Percentiles rank a stretch among this genome's conserved stretches.
phyloP scores from a whole-genome alignment of 2,797 vertebrate genomes.

The Pangasius sanitwongsei region DNA sequence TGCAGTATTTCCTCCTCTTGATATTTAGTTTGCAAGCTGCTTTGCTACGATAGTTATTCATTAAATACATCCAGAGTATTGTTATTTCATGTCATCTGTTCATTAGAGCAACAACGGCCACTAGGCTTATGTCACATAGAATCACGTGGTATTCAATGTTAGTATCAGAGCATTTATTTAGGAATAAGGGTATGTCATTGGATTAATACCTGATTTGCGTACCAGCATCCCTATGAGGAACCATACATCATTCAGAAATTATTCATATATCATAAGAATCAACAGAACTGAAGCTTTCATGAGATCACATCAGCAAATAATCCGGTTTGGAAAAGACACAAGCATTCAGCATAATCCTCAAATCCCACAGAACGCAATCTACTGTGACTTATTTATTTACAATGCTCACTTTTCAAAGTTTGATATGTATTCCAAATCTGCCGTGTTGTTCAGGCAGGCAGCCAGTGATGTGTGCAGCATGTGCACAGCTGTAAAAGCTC shows the following conservation, averaged over 20 bases:
- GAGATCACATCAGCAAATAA: background rate
- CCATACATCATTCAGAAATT: background rate
- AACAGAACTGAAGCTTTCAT: background rate
- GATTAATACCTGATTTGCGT: background rate
- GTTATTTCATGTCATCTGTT: background rate
- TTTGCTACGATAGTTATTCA: background rate
- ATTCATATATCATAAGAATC: background rate
- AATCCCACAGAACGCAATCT: too few relatives aligned
- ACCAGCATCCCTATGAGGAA: background rate
- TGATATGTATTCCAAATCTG: background rate
- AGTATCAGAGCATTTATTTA: background rate
- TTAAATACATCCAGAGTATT: background rate
- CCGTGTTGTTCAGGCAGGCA: background rate
- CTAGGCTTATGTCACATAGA: background rate
- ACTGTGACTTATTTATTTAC: background rate
- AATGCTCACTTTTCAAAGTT: background rate
- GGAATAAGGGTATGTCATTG: too few relatives aligned
- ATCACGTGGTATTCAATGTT: background rate
- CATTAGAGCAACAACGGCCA: background rate
- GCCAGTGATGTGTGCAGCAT: background rate
- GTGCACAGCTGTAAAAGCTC: constrained; percentile 21
- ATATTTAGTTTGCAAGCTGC: background rate
- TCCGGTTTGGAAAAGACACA: background rate
- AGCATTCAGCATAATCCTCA: background rate
- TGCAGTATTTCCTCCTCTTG: background rate